Conservation (phyloP, 2,888 invertebrate genomes). For the Coelogynopora nodosa region DNA sequence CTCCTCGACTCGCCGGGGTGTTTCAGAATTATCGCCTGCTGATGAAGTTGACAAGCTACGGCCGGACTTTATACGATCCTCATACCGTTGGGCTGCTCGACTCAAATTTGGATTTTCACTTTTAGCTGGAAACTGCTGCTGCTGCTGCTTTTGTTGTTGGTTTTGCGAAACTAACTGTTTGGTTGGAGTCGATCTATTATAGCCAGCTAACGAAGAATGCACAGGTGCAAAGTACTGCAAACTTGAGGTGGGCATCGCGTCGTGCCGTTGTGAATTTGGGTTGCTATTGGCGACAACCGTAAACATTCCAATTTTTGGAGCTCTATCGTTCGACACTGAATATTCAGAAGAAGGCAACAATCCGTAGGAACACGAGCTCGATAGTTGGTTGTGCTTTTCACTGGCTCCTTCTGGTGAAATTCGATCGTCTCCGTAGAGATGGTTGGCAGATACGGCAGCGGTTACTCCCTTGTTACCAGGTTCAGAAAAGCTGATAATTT, state of each 20-base stretch:
- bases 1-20: not conserved
- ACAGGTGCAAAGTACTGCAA: not conserved
- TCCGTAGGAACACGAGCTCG: not conserved
- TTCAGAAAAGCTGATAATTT: not conserved
- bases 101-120: not conserved
- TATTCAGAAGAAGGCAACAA: not conserved
- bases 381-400: not conserved
- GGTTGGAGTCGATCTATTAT: not conserved
- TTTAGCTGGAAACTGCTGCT: too few species aligned
- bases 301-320: not conserved
- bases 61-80: not conserved
- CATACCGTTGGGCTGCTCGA: not conserved
- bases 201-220: not conserved
- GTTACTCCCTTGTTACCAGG: not conserved
- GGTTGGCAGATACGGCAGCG: not conserved
- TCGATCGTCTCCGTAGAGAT: not conserved
- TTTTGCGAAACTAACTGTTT: not conserved
- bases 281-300: not conserved
- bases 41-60: not conserved
- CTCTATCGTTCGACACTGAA: not conserved
- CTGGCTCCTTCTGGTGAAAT: not conserved
- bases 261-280: not conserved
- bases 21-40: not conserved
- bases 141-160: too few species aligned
- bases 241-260: not conserved